These are phyloP conservation scores for Microvelia longipes DNA, from an alignment of 1,140 invertebrate genomes.

Conservation along the genomic window DNA sequence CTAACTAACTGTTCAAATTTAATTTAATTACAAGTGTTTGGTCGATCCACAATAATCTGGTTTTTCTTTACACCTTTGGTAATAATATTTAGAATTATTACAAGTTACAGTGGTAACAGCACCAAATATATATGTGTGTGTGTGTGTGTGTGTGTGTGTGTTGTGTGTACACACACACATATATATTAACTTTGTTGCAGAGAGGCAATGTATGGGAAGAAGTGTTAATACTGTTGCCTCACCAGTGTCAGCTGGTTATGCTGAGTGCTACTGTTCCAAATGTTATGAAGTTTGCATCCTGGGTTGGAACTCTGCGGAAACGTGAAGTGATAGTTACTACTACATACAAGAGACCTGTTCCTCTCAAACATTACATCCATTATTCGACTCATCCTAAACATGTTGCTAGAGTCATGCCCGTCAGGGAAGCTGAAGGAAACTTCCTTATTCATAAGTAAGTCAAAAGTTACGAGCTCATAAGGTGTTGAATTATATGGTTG, in stretches of 20 bases:
- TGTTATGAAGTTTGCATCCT: conserved; percentile 88
- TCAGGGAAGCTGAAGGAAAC: conserved; percentile 61
- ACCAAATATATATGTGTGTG: too few species aligned
- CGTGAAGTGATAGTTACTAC: conserved; percentile 48
- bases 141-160: too few species aligned
- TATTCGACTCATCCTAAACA: conserved; percentile 30
- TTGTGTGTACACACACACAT: too few species aligned
- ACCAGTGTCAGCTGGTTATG: conserved; percentile 90
- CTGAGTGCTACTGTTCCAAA: conserved; percentile 97
- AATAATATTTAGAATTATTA: too few species aligned
- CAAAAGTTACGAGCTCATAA: too few species aligned
- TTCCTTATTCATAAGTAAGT: conserved; percentile 44
- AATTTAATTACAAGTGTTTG: too few species aligned
- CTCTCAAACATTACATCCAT: conserved; percentile 86
- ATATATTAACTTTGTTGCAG: too few species aligned
- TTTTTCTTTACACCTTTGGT: too few species aligned
- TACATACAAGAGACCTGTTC: conserved; percentile 84
- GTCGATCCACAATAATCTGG: too few species aligned
- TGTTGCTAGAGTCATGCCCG: conserved; percentile 50
- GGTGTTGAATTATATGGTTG: too few species aligned
- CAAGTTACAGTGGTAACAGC: too few species aligned
- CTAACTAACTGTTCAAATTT: too few species aligned
- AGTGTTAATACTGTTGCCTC: conserved; percentile 85
- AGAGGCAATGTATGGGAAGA: conserved; percentile 99
- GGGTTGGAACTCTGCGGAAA: conserved; percentile 87